Conservation (phyloP, 2,113 vertebrate genomes). For the Oryzias curvinotus region DNA sequence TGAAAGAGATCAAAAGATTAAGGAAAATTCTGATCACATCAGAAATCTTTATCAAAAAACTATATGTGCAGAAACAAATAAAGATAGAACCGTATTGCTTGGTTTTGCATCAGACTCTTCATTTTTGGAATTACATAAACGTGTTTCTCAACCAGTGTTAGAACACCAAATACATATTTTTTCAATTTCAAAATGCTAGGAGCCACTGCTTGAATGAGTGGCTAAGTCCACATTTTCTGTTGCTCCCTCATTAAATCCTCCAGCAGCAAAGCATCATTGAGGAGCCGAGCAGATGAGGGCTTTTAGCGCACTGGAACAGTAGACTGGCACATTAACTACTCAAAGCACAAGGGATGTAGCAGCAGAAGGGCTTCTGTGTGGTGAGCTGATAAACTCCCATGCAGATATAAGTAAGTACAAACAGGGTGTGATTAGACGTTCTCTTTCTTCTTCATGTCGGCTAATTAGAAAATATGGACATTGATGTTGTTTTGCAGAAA, state of each 20-base stretch:
- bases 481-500: not conserved
- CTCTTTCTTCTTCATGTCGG: constrained; percentile 7
- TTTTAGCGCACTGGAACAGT: constrained; percentile 28
- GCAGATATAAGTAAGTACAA: constrained; percentile 15
- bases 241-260: constrained; percentile 30
- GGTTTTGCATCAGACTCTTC: too few relatives aligned
- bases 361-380: constrained; percentile 4
- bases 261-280: constrained; percentile 11
- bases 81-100: too few relatives aligned
- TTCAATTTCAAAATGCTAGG: constrained; percentile 3
- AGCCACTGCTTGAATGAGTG: not conserved
- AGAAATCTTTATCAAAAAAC: too few relatives aligned
- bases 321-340: constrained; percentile 37
- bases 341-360: constrained; percentile 17
- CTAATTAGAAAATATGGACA: not conserved
- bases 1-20: too few relatives aligned
- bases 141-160: too few relatives aligned
- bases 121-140: too few relatives aligned
- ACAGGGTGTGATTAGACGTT: constrained; percentile 5
- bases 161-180: not conserved
- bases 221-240: constrained; percentile 11
- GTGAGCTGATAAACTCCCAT: constrained; percentile 24
- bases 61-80: too few relatives aligned
- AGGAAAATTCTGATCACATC: too few relatives aligned
- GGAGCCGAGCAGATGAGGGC: constrained; percentile 27